A percentile compares a stretch with the other conserved stretches of the same genome.
Evolutionary conservation across 2,113 vertebrate species (phyloP).

Genomic region (Campylomormyrus numenius): DNA sequence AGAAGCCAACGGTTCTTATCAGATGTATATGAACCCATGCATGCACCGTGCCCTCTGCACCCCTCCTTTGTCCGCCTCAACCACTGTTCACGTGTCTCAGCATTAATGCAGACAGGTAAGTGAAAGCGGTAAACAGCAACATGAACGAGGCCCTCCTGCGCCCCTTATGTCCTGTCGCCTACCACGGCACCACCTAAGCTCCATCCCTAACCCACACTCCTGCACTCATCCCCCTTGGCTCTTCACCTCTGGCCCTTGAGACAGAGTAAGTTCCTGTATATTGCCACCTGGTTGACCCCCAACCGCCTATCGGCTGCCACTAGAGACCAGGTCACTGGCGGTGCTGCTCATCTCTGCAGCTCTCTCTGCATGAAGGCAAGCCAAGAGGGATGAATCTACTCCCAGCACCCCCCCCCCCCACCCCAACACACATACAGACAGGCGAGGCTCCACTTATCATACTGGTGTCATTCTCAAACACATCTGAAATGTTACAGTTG

Average conservation of each 20-base stretch:
- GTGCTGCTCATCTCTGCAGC: slow-evolving; percentile 29
- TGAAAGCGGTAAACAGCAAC: background rate
- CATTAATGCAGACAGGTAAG: background rate
- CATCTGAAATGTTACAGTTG: slow-evolving; percentile 20
- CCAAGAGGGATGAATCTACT: slow-evolving; percentile 13
- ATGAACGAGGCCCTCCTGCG: background rate
- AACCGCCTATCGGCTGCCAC: background rate
- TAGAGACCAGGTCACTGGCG: background rate
- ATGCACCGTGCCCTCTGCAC: background rate
- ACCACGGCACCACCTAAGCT: background rate
- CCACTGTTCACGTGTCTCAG: background rate
- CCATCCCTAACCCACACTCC: background rate
- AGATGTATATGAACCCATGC: background rate
- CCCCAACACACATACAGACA: background rate
- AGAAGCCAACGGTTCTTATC: background rate
- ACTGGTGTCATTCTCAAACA: slow-evolving; percentile 10
- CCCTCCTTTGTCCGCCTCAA: background rate
- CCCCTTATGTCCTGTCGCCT: background rate
- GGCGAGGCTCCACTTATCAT: background rate
- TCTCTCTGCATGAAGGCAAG: slow-evolving; percentile 7
- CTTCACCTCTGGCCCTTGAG: background rate
- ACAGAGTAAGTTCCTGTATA: background rate
- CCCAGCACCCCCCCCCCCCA: background rate
- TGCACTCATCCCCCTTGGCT: background rate
- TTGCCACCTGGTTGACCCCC: background rate